Evolutionary conservation across 2,797 vertebrate species (phyloP).

Genomic region (Bryconaethiops microstoma): DNA sequence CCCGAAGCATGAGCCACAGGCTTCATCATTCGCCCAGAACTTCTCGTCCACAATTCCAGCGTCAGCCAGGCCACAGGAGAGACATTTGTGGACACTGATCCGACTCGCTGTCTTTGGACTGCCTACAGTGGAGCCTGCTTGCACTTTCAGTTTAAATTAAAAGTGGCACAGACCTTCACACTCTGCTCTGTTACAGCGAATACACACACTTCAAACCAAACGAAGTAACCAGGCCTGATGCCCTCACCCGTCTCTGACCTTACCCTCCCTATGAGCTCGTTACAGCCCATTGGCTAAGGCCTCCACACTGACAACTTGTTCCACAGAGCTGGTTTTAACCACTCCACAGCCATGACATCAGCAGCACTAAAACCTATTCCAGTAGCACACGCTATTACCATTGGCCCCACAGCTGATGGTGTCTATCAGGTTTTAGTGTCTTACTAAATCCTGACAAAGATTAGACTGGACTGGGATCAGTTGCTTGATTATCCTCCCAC

Average conservation of each 20-base stretch:
- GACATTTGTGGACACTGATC: background rate
- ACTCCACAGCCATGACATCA: conserved; percentile 34
- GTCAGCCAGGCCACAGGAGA: background rate
- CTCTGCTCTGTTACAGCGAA: background rate
- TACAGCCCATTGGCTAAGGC: background rate
- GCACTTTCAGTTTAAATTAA: background rate
- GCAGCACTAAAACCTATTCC: conserved; percentile 27
- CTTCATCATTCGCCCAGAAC: background rate
- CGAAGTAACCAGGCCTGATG: background rate
- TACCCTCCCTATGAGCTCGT: conserved; percentile 11
- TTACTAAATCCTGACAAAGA: background rate
- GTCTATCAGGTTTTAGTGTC: background rate
- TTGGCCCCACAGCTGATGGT: background rate
- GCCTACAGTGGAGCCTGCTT: background rate
- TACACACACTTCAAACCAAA: background rate
- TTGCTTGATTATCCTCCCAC: background rate
- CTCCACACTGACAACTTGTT: conserved; percentile 26
- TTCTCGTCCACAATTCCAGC: background rate
- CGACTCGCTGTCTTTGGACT: too few species aligned
- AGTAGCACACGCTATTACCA: conserved; percentile 1
- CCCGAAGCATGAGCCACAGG: background rate
- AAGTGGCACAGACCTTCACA: background rate
- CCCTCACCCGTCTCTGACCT: background rate
- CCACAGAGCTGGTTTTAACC: conserved; percentile 28
- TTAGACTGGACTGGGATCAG: background rate